A percentile compares a stretch with the other conserved stretches of the same genome.
Conservation (phyloP, 2,113 vertebrate genomes). For the Trematocara nigrifrons region DNA sequence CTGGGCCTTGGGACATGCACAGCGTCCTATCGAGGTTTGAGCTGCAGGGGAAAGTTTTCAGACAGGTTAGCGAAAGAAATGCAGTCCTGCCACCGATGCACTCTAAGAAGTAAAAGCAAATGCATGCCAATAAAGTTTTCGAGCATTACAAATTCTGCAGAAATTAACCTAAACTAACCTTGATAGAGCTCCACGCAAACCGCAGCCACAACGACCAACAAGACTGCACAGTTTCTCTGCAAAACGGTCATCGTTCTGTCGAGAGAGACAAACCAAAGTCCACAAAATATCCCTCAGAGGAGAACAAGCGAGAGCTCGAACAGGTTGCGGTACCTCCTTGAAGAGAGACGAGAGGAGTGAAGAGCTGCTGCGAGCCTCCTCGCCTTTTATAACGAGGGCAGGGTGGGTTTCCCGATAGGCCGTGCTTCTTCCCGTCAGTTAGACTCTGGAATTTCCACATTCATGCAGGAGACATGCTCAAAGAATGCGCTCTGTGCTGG, state of each 20-base stretch:
- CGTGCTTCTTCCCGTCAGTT: constrained; percentile 55
- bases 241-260: constrained; percentile 29
- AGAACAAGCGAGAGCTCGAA: background rate
- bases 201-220: constrained; percentile 31
- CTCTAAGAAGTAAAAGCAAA: background rate
- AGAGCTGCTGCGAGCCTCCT: background rate
- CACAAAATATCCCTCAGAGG: background rate
- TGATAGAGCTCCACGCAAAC: constrained; percentile 39
- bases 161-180: constrained; percentile 39
- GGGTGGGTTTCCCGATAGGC: constrained; percentile 38
- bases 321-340: background rate
- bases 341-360: constrained; percentile 8
- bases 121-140: background rate
- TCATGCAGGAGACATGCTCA: background rate
- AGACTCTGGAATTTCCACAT: constrained; percentile 55
- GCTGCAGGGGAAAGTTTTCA: constrained; percentile 26
- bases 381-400: constrained; percentile 30
- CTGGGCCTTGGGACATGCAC: constrained; percentile 11
- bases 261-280: background rate
- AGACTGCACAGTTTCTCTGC: background rate
- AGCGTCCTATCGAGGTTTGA: constrained; percentile 36
- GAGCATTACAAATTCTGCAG: background rate
- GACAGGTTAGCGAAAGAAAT: background rate
- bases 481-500: background rate
- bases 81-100: background rate